Base-by-base conservation (phyloP, 35 echinoderm and acorn worm species). In the Holothuria glaberrima region DNA sequence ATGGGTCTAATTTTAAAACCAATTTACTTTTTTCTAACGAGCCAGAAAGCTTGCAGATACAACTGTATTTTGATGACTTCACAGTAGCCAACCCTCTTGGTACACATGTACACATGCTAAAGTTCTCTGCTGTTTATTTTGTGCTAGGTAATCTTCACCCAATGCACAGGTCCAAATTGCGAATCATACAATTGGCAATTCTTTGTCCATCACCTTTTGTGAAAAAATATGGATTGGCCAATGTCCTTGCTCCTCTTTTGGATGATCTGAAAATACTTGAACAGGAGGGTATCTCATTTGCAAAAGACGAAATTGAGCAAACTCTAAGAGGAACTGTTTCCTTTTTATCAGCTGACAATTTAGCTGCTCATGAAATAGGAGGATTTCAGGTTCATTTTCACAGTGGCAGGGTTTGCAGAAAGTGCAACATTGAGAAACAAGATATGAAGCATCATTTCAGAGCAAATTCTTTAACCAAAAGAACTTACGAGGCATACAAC, bases 191-290 rank as follows among this genome's bases (percentile, higher is more conserved):
- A 30, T 66, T 86, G 21, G 83, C 59, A 6, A 32, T 66, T 22
- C 83, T 86, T 3, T 68, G 83, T 25, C 58, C 62, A 34, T 86
- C 83, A 9, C 62, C n/a, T 5, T 88, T 34, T 74, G 68, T 88
- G 68, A 88, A 88, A 34, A 73, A 21, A 16, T 88, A 88, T 88
- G 61, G 86, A 5, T 27, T 88, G 10, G 20, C 56, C 48, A 36
- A 75, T 29, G 48, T 90, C 4, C 36, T 76, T 30, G 18, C 25
- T 78, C 56, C 88, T 27, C 88, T 90, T 63, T 31, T 90, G 12
- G 71, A 61, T 33, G 88, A 90, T 48, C 29, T 90, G 57, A 90
- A 90, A 90, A 59, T 79, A 27, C 38, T 90, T 19, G 88, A 90
- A 62, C 46, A 77, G 36, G 88, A 89, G 3, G 88, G 88, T 9